Evolutionary conservation across 2,888 invertebrate species (phyloP), one percentile per base, ranked within the genome.

Genomic region (Molorchus minor): DNA sequence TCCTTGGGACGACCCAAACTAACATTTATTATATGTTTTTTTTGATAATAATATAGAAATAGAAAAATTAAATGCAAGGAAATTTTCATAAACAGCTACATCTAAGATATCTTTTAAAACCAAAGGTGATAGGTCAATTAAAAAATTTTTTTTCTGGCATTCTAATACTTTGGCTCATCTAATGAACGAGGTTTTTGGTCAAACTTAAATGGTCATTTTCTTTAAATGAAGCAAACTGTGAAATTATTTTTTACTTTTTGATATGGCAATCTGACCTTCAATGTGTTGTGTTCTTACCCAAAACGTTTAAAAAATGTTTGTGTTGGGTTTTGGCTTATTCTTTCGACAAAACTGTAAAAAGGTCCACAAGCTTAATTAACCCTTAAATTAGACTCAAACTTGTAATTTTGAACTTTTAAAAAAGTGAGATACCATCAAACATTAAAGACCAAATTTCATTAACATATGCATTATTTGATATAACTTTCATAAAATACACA

Each of bases 61-160:
- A 13, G 47, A 25, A 30, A 47, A 30, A 16, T 52, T 43, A 12
- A 52, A 52, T 21, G 20, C 17, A 1, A 52, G 16, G 21, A 52
- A 52, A 52, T 43, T 15, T 52, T 52, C 52, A 49, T 52, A 52
- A 19, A 52, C 41, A 17, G 52, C 52, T 19, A 52, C 40, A 52
- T 41, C 52, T 30, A 30, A 7, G 12, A 30, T 30, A 30, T 30
- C 30, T 38, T 61, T 60, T 21, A 60, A 43, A 21, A 60, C 51
- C 16, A 59, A 13, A 8, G 53, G 58, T 13, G 58, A 53, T 36
- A 49, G 15, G 46, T 61, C 54, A n/a, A 58, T 41, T 45, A 58
- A 33, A 61, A 61, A 58, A 25, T 35, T 41, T 38, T 57, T 57
- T 61, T 57, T 1, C 57, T 61, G n/a, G 57, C 57, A 38, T 61